These are phyloP conservation scores for Eristalis pertinax DNA, from an alignment of 2,888 invertebrate species.

Conservation along the genomic window DNA sequence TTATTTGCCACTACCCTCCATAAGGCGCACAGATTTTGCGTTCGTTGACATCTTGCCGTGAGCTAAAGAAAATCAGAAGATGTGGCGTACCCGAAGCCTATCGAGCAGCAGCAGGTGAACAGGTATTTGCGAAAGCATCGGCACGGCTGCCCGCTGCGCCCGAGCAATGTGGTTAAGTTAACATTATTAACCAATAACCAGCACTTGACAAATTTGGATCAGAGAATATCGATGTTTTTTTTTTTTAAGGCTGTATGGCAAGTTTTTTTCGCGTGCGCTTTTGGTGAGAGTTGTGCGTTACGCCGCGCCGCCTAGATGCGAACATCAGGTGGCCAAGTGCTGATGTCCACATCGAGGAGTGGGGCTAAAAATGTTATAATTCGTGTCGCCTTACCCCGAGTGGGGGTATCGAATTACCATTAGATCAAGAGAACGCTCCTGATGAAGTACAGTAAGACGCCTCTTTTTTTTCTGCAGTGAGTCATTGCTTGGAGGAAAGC, in stretches of 20 bases:
- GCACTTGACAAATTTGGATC: constrained; percentile 61
- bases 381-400: not conserved
- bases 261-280: constrained; percentile 1
- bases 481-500: not conserved
- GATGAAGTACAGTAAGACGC: not conserved
- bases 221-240: constrained; percentile 9
- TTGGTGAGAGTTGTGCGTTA: not conserved
- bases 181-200: constrained; percentile 61
- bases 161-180: constrained; percentile 49
- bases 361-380: not conserved
- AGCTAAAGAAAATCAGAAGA: constrained; percentile 52
- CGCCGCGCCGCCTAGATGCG: not conserved
- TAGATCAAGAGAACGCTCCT: not conserved
- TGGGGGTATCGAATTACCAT: constrained; percentile 25
- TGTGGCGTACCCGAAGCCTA: not conserved
- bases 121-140: constrained; percentile 40
- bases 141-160: not conserved
- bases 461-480: too few relatives aligned
- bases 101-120: constrained; percentile 9
- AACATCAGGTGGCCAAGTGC: not conserved
- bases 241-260: constrained; percentile 32
- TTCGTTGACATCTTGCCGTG: constrained; percentile 70
- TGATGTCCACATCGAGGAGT: not conserved
- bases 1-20: constrained; percentile 34
- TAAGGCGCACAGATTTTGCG: constrained; percentile 45